phyloP scores from a whole-genome alignment of 1,140 invertebrate species.

The Gerris buenoi region DNA sequence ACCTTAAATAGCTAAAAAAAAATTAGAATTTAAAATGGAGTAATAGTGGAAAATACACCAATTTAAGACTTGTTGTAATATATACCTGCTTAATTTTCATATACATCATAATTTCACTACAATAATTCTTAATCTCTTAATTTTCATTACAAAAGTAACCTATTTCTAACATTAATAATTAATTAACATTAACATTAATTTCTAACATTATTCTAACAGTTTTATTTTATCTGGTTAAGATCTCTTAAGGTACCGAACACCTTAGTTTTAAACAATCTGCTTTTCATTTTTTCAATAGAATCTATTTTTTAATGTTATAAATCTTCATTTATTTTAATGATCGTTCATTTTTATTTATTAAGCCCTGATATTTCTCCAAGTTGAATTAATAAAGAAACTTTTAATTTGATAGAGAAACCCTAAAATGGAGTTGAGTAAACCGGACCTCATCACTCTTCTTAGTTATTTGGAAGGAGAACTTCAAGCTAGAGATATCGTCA shows the following conservation, averaged over 20 bases:
- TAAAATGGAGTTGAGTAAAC: conserved; percentile 68
- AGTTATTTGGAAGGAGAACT: conserved; percentile 78
- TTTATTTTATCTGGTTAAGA: not conserved
- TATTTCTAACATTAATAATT: too few species aligned
- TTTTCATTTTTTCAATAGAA: too few species aligned
- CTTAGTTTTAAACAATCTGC: not conserved
- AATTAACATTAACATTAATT: too few species aligned
- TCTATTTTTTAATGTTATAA: too few species aligned
- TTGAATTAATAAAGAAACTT: not conserved
- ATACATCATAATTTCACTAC: too few species aligned
- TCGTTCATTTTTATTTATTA: not conserved
- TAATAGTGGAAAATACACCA: too few species aligned
- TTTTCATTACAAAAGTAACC: too few species aligned
- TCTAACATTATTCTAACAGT: not conserved
- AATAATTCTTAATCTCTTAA: too few species aligned
- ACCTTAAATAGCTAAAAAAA: too few species aligned
- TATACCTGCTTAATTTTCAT: too few species aligned
- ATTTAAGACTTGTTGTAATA: too few species aligned
- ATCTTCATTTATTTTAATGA: not conserved
- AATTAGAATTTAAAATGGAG: too few species aligned
- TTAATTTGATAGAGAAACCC: conserved; percentile 48
- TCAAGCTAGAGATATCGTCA: conserved; percentile 74
- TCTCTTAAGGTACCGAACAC: not conserved
- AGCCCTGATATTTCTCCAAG: not conserved
- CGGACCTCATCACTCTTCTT: conserved; percentile 64